Evolutionary conservation across 2,113 vertebrate genomes (phyloP), one percentile per base, ranked within the genome.

Genomic region (Anolis carolinensis): DNA sequence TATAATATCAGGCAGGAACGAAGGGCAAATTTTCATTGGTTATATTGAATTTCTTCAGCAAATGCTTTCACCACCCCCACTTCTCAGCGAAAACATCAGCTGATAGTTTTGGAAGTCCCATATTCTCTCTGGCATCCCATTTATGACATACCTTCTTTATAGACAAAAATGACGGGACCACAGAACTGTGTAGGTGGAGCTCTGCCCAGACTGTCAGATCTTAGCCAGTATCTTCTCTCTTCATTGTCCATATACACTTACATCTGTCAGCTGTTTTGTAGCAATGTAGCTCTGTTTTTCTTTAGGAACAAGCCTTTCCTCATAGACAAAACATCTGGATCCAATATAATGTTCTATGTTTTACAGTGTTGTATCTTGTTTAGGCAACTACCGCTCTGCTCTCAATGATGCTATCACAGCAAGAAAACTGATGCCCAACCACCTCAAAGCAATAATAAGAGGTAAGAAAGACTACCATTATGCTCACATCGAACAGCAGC

Each of bases 351-450:
- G 65, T 91, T 62, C 30, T 50, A 85, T 0, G 25, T 76, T 77
- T 59, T 72, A 82, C 39, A 71, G 34, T 52, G 79, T 44, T 86
- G 5, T 76, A 1, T 44, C 89, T 88, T 30, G 39, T 84, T 59
- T 92, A 99, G 99, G 98, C 83, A 99, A 99, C 92, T 97, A 98
- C 93, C 97, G 98, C 20, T 99, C 98, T 76, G 97, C 98, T 50
- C 96, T 99, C 73, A 98, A 94, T 23, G 99, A 99, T 62, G 97
- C 97, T 48, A 86, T 81, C 7, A 95, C 97, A 82, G 98, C 98
- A 21, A 98, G 95, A 87, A 99, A 98, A 93, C 91, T 98, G 3
- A 99, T 97, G 90, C 97, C 98, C 50, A 95, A 95, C 80, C 98
- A 99, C 67, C 94, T 98, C 73, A 99, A 99, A 96, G 98, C 99